Conservation (phyloP, 2,888 invertebrate genomes). For the Catocala sponsa region DNA sequence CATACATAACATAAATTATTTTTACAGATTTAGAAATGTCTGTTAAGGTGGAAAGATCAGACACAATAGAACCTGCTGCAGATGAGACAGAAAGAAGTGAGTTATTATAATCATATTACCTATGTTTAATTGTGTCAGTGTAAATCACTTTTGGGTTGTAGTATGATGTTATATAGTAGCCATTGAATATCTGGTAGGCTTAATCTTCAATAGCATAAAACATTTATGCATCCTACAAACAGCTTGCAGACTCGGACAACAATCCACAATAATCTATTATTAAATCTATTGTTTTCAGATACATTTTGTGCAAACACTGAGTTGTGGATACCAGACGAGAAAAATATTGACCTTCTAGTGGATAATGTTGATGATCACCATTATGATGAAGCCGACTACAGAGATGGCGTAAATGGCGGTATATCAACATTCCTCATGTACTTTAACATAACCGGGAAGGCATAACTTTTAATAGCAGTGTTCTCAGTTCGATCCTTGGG, state of each 20-base stretch:
- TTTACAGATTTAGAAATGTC: conserved; percentile 18
- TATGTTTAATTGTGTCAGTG: too few relatives aligned
- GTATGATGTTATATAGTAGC: too few relatives aligned
- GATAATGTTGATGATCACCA: background rate
- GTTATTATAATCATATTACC: too few relatives aligned
- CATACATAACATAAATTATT: background rate
- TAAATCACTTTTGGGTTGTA: too few relatives aligned
- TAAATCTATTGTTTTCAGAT: conserved; percentile 10
- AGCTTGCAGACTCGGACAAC: too few relatives aligned
- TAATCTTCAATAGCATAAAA: too few relatives aligned
- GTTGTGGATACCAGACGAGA: background rate
- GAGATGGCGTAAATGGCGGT: background rate
- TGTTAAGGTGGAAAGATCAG: conserved; percentile 17
- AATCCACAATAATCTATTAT: too few relatives aligned
- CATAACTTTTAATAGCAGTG: too few relatives aligned
- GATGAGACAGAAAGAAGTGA: background rate
- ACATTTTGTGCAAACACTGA: background rate
- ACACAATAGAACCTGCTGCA: background rate
- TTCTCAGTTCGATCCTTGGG: too few relatives aligned
- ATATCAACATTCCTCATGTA: background rate
- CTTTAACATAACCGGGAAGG: too few relatives aligned
- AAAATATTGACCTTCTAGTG: background rate
- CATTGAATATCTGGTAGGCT: too few relatives aligned
- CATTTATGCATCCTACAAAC: too few relatives aligned
- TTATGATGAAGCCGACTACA: background rate